Evolutionary conservation across 2,888 invertebrate genomes (phyloP).

Genomic region (Punctoribates punctum): DNA sequence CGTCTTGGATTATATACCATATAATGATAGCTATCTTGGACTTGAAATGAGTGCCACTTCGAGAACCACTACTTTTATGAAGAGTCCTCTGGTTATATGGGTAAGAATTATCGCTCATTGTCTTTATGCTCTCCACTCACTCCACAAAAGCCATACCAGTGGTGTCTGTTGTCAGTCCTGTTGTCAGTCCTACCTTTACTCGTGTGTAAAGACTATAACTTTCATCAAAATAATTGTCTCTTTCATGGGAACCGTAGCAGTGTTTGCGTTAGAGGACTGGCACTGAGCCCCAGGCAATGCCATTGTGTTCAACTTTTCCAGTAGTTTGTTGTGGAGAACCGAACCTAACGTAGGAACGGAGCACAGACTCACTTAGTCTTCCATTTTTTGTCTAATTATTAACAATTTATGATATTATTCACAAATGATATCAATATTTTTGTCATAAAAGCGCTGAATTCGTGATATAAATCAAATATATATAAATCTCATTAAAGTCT

Average conservation of each 20-base stretch:
- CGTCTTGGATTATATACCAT: conserved; percentile 18
- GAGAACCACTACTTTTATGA: conserved; percentile 43
- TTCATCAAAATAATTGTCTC: conserved; percentile 22
- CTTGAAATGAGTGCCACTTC: conserved; percentile 16
- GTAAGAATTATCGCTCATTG: conserved; percentile 38
- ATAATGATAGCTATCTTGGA: not conserved
- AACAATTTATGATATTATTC: not conserved
- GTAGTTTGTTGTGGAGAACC: conserved; percentile 25
- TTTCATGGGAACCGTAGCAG: conserved; percentile 16
- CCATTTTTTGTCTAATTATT: not conserved
- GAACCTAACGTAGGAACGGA: not conserved
- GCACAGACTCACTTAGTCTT: not conserved
- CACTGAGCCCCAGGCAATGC: not conserved
- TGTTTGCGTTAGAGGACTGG: not conserved
- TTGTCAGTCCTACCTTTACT: conserved; percentile 15
- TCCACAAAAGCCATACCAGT: not conserved
- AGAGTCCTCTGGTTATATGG: conserved; percentile 46
- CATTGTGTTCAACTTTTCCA: not conserved
- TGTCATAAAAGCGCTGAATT: not conserved
- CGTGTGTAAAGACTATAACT: conserved; percentile 5
- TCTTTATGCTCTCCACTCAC: not conserved
- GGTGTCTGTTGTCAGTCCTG: too few relatives aligned
- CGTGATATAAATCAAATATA: not conserved
- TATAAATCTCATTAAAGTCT: not conserved
- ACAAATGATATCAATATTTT: not conserved